These are phyloP conservation scores for Hippolais icterina DNA, from an alignment of 2,113 vertebrate species.

Conservation along the genomic window DNA sequence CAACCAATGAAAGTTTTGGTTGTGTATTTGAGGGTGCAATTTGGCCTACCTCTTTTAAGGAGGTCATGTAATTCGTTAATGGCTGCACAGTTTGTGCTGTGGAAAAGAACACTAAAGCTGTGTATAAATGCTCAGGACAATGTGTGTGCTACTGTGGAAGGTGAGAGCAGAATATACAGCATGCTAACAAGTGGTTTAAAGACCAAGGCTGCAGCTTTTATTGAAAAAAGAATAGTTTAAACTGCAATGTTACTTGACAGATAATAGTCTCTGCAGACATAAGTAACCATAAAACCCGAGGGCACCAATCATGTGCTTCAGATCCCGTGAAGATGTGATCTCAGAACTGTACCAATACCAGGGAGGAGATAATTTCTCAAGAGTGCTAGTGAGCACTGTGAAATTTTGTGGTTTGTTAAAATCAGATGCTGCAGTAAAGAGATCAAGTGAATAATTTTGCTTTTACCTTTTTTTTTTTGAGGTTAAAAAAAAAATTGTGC, in stretches of 20 bases:
- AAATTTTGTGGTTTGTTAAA: slow-evolving; percentile 1
- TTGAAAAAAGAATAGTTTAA: slow-evolving; percentile 46
- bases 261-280: slow-evolving; percentile 19
- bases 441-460: background rate
- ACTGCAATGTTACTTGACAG: slow-evolving; percentile 31
- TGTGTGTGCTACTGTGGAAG: background rate
- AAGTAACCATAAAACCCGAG: slow-evolving; percentile 27
- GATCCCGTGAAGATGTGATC: slow-evolving; percentile 25
- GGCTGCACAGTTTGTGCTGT: background rate
- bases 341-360: background rate
- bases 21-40: background rate
- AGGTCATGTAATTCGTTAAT: slow-evolving; percentile 18
- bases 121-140: background rate
- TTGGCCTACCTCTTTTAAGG: background rate
- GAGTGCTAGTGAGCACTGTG: background rate
- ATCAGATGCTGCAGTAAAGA: background rate
- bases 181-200: slow-evolving; percentile 32
- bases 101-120: background rate
- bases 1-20: background rate
- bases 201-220: slow-evolving; percentile 39
- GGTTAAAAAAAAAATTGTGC: background rate
- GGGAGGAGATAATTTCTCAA: background rate
- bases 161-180: slow-evolving; percentile 5
- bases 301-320: slow-evolving; percentile 20
- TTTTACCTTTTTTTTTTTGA: background rate